Conservation (phyloP, 2,888 invertebrate genomes). For the Pristionchus fissidentatus region DNA sequence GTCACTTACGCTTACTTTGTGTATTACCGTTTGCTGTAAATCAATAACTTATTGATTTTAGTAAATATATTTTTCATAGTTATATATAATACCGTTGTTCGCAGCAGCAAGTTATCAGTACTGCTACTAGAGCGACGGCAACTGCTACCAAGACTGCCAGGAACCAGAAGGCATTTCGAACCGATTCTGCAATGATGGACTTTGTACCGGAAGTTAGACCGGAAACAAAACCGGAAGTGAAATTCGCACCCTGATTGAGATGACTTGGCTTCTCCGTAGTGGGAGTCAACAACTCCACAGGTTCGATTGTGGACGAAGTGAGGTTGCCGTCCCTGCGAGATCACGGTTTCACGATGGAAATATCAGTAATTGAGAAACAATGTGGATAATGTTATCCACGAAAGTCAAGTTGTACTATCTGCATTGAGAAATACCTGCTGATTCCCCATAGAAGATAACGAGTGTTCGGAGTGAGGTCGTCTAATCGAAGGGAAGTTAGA, state of each 20-base stretch:
- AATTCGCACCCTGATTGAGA: slow-evolving; percentile 55
- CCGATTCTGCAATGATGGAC: slow-evolving; percentile 70
- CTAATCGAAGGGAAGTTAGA: background rate
- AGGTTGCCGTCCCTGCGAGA: slow-evolving; percentile 83
- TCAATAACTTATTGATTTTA: background rate
- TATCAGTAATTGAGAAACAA: background rate
- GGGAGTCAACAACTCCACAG: slow-evolving; percentile 55
- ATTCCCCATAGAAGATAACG: slow-evolving; percentile 90
- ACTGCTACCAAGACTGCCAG: slow-evolving; percentile 76
- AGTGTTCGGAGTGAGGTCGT: slow-evolving; percentile 76
- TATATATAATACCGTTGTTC: slow-evolving; percentile 52
- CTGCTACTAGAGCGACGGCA: slow-evolving; percentile 73
- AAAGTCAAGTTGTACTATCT: background rate
- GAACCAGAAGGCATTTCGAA: slow-evolving; percentile 77
- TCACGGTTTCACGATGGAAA: background rate
- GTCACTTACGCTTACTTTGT: slow-evolving; percentile 34
- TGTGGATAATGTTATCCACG: no score
- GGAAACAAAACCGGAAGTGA: background rate
- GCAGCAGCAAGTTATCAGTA: slow-evolving; percentile 73
- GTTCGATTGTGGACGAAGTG: slow-evolving; percentile 50
- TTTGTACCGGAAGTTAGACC: background rate
- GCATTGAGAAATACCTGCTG: slow-evolving; percentile 79
- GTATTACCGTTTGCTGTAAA: slow-evolving; percentile 28
- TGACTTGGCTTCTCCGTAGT: slow-evolving; percentile 58
- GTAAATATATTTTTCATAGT: background rate